phyloP scores from a whole-genome alignment of 1,140 invertebrate genomes.

The Stegodyphus mimosarum region DNA sequence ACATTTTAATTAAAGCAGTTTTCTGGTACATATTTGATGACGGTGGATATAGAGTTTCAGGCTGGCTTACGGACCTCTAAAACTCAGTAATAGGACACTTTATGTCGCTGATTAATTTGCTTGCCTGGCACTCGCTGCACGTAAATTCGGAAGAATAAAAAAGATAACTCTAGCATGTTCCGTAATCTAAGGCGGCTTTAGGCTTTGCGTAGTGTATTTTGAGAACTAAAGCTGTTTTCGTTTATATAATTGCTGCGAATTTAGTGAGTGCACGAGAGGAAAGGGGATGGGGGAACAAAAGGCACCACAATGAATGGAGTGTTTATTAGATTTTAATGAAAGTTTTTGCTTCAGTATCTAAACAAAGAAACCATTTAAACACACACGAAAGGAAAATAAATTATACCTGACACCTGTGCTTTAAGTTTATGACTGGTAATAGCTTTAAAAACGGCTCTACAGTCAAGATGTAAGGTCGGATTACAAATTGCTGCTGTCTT shows the following conservation, averaged over 20 bases:
- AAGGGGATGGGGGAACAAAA: background rate
- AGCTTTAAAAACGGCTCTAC: no score
- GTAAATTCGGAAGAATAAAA: constrained; percentile 18
- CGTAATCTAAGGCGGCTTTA: no score
- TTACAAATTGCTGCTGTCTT: no score
- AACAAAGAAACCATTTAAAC: no score
- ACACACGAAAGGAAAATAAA: no score
- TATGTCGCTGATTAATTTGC: constrained; percentile 57
- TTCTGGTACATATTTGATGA: constrained; percentile 58
- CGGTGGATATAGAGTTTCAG: constrained; percentile 34
- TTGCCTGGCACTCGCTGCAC: constrained; percentile 7
- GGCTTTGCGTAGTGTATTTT: background rate
- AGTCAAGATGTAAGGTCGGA: no score
- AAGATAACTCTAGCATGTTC: background rate
- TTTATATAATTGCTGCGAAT: constrained; percentile 1
- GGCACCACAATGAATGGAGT: background rate
- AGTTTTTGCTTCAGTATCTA: background rate
- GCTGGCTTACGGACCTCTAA: constrained; percentile 30
- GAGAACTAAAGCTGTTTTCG: constrained; percentile 2
- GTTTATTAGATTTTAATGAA: constrained; percentile 7
- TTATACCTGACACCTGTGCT: no score
- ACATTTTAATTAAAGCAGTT: constrained; percentile 60
- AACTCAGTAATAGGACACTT: constrained; percentile 54
- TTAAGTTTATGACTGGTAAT: no score
- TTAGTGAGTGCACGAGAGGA: background rate